Conservation (phyloP, 2,797 vertebrate species). For the Peromyscus melanophrys region DNA sequence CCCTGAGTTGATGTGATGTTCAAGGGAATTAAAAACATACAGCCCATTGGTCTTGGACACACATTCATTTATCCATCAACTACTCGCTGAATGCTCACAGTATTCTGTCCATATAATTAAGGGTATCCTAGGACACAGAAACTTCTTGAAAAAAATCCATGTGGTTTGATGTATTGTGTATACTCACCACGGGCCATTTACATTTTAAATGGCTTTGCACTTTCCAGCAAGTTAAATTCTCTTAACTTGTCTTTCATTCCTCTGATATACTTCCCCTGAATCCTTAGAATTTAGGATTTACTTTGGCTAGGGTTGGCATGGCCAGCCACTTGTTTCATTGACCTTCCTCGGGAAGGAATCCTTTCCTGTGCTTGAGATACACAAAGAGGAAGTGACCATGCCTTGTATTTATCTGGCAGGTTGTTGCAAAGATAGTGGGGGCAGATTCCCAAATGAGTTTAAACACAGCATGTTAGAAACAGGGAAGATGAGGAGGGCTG, state of each 20-base stretch:
- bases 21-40: background rate
- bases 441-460: background rate
- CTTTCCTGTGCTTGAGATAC: background rate
- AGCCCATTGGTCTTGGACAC: background rate
- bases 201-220: background rate
- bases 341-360: background rate
- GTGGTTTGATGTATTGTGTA: background rate
- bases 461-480: background rate
- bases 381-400: background rate
- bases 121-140: background rate
- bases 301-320: background rate
- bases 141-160: background rate
- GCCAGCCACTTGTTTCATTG: background rate
- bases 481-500: background rate
- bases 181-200: background rate
- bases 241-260: background rate
- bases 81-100: background rate
- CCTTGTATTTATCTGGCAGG: background rate
- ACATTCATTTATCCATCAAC: background rate
- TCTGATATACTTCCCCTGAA: background rate
- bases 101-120: background rate
- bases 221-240: conserved; percentile 25
- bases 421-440: background rate
- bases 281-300: background rate
- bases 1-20: background rate